Percentiles rank a stretch among this genome's conserved stretches.
phyloP scores from a whole-genome alignment of 2,797 vertebrate species.

The Cryptoblepharus egeriae region DNA sequence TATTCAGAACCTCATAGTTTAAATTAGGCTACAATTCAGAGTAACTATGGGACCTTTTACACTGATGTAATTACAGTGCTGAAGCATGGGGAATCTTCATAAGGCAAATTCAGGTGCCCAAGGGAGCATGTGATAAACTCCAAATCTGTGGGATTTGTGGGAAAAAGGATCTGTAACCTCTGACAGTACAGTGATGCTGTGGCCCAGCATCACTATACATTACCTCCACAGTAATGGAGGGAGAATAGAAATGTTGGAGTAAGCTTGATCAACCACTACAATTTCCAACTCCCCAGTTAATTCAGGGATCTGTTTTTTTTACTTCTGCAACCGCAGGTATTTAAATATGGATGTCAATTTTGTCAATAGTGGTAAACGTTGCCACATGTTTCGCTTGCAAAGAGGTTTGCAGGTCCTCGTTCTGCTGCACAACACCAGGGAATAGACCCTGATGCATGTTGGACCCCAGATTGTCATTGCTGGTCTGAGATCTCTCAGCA shows the following conservation, averaged over 20 bases:
- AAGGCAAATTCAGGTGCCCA: neutral
- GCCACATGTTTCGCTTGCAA: neutral
- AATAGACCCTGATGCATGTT: neutral
- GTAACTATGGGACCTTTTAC: no score
- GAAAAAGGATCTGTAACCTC: neutral
- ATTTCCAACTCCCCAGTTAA: neutral
- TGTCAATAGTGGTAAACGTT: neutral
- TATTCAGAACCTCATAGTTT: neutral
- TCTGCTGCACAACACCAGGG: neutral
- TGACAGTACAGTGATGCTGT: neutral
- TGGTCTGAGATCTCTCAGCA: neutral
- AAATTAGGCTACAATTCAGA: no score
- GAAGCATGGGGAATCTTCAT: neutral
- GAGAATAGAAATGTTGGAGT: no score
- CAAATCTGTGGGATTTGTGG: neutral
- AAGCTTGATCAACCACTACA: neutral
- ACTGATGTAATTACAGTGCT: no score
- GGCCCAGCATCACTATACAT: no score
- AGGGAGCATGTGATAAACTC: neutral
- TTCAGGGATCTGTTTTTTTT: neutral
- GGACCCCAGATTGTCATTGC: neutral
- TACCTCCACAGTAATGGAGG: no score
- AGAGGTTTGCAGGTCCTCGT: neutral
- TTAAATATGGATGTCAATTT: neutral
- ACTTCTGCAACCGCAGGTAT: neutral